These are phyloP conservation scores for Ecdyonurus torrentis DNA, from an alignment of 2,888 invertebrate genomes.

Conservation along the genomic window DNA sequence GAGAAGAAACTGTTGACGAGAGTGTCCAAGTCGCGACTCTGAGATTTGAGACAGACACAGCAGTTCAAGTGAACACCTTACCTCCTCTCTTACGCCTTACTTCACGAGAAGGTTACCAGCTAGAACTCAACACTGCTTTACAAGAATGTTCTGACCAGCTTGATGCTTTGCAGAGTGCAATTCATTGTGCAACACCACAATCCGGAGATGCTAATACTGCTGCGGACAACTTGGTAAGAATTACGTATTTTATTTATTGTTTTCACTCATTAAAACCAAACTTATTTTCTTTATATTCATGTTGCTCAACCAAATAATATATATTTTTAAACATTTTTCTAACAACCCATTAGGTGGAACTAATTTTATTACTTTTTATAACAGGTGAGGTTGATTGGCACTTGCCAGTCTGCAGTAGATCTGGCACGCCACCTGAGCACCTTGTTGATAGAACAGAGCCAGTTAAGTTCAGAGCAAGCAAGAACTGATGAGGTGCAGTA, in stretches of 20 bases:
- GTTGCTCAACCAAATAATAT: slow-evolving; percentile 28
- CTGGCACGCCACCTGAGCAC: slow-evolving; percentile 63
- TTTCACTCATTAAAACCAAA: too few relatives aligned
- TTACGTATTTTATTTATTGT: too few relatives aligned
- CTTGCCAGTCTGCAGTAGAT: slow-evolving; percentile 66
- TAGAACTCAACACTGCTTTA: slow-evolving; percentile 56
- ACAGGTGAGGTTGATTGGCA: slow-evolving; percentile 52
- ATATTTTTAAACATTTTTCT: slow-evolving; percentile 31
- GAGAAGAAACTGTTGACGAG: slow-evolving; percentile 32
- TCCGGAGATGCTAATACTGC: slow-evolving; percentile 39
- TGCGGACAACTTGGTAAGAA: slow-evolving; percentile 17
- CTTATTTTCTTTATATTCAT: background rate
- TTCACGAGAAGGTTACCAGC: slow-evolving; percentile 65
- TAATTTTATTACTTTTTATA: background rate
- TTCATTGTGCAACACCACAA: slow-evolving; percentile 39
- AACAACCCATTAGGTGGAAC: background rate
- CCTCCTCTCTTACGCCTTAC: slow-evolving; percentile 37
- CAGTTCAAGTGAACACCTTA: slow-evolving; percentile 69
- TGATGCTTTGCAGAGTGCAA: slow-evolving; percentile 44
- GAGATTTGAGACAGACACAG: slow-evolving; percentile 56
- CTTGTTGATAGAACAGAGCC: slow-evolving; percentile 55
- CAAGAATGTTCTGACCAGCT: slow-evolving; percentile 50
- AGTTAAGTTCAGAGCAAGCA: slow-evolving; percentile 46
- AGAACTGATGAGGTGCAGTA: slow-evolving; percentile 18
- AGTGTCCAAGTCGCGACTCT: slow-evolving; percentile 54